These are phyloP conservation scores for Myrmecobius fasciatus DNA, from an alignment of 2,113 vertebrate species.

Conservation along the genomic window DNA sequence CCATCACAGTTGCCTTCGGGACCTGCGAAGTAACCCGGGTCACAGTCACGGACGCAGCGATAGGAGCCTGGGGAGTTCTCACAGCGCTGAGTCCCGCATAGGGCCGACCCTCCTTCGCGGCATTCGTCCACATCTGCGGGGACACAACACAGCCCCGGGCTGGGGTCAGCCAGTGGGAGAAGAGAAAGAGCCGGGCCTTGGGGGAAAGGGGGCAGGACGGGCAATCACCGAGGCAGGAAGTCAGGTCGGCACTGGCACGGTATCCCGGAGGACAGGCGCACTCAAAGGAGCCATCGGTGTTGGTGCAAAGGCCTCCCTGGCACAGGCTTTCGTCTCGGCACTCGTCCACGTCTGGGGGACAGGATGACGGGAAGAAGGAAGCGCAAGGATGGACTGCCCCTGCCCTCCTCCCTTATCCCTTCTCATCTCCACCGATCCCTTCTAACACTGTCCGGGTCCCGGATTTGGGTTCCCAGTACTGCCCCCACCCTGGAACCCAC, in stretches of 20 bases:
- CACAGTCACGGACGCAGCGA: conserved; percentile 87
- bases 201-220: fast-evolving
- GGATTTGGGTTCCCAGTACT: background rate
- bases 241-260: conserved; percentile 84
- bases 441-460: background rate
- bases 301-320: conserved; percentile 87
- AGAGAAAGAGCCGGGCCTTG: background rate
- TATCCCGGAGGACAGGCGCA: conserved; percentile 89
- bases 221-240: conserved; percentile 86
- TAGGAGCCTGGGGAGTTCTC: conserved; percentile 92
- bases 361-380: background rate
- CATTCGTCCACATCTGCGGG: conserved; percentile 92
- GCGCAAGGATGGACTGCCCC: background rate
- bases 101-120: conserved; percentile 76
- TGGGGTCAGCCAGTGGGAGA: background rate
- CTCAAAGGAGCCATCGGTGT: conserved; percentile 90
- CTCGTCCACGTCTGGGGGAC: conserved; percentile 88
- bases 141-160: background rate
- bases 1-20: conserved; percentile 83
- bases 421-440: background rate
- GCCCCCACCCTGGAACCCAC: background rate
- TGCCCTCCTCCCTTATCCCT: background rate
- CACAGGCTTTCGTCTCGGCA: conserved; percentile 85
- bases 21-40: conserved; percentile 82
- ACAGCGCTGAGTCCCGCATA: conserved; percentile 87